Base-by-base conservation (phyloP, 2,113 vertebrate genomes). In the Solenodon paradoxus region DNA sequence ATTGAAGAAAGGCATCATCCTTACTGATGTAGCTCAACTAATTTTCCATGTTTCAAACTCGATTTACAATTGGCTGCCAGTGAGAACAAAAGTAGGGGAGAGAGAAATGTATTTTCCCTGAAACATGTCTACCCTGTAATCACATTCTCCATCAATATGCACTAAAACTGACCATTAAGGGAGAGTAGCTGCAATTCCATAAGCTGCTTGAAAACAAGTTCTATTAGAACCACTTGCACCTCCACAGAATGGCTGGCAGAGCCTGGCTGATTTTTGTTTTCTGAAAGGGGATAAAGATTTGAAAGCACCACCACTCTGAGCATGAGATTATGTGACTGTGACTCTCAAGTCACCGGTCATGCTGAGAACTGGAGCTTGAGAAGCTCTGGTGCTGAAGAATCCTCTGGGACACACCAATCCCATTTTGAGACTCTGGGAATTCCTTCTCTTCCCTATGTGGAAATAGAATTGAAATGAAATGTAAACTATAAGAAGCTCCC, bases 1-100 rank as follows among this genome's bases (percentile, higher is more conserved):
- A 96, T 86, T 95, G 91, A 97, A 97, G 97, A 96, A 96, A 97
- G 78, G 49, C 95, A 88, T 90, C 94, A 92, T 87, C 93, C 51
- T 97, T 98, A 97, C 96, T 97, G 97, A 97, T 85, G 77, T 47
- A 96, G 81, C 93, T 97, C 92, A 78, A 96, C 97, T 96, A 95
- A 97, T 97, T 98, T 98, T 96, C 82, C 85, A 53, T 95, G 35
- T 47, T 98, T 98, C 88, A 91, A 94, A 88, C 75, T 95, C 64
- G 91, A 85, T 97, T 97, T 97, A 91, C 88, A 88, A 93, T 96
- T 97, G 94, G 72, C 92, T 96, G 47, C 95, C 92, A 71, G 84
- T 61, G 57, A 97, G 81, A 96, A 97, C 94, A 97, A 97, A 98
- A 97, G 83, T 89, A 84, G 85, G 63, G 89, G 59, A 47, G 79